Evolutionary conservation across 1,140 invertebrate species (phyloP), one percentile per base, ranked within the genome.

Genomic region (Callitettix versicolor): DNA sequence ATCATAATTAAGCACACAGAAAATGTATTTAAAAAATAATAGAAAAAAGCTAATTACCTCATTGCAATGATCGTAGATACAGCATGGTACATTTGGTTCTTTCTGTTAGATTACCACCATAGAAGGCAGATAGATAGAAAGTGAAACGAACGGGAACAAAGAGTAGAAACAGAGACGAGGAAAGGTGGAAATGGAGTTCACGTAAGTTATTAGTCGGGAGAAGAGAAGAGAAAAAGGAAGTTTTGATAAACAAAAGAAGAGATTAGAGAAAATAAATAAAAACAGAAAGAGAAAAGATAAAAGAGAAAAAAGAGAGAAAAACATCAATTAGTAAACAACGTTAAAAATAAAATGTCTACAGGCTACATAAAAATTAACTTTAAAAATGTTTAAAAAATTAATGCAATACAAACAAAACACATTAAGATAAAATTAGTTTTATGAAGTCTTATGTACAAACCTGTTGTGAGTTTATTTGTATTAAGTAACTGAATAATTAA

Each of bases 11-110:
- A 53, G 26, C 17, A 18, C 21, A 36, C 42, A 21, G 34, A 18
- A 53, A 53, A 20, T 30, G 20, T 30, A 15, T n/a, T n/a, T n/a
- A n/a, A n/a, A n/a, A n/a, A 41, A 18, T n/a, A 42, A 18, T 15
- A 36, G 17, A 53, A n/a, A 15, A 9, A 26, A 15, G 12, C 36
- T 49, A 56, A 18, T 85, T 89, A 91, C 87, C 87, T 91, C 84
- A 90, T 86, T 62, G 85, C 82, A 71, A 91, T 87, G 70, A 91
- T 86, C 68, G 87, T 87, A 58, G 87, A 90, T 67, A 91, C 88
- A 67, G 88, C 87, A 76, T 89, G 85, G 79, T 90, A 91, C 85
- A 91, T 91, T 82, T 85, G 81, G 78, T 85, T 81, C 76, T 83
- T 83, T 80, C 80, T 81, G 74, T 73, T 72, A 55, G 7, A 21